A percentile compares a stretch with the other conserved stretches of the same genome.
Conservation (phyloP, 2,888 invertebrate species). For the Xestia rhomboidea region DNA sequence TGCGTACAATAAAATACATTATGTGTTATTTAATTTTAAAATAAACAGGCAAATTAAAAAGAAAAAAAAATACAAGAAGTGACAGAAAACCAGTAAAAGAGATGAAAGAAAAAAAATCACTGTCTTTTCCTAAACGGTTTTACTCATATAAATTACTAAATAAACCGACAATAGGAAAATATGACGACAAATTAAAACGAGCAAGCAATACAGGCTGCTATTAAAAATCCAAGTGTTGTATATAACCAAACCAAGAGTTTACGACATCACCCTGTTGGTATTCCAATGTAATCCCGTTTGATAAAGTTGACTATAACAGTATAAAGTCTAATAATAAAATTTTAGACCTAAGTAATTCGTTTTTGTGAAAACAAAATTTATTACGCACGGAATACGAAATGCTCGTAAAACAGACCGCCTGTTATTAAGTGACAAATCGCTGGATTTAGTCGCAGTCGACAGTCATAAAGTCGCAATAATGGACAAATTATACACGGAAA, state of each 20-base stretch:
- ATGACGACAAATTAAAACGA: conserved; percentile 73
- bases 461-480: conserved; percentile 83
- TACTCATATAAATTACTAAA: no score
- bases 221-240: conserved; percentile 76
- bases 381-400: conserved; percentile 74
- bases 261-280: conserved; percentile 76
- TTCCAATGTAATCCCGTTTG: conserved; percentile 77
- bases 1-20: not conserved
- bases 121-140: not conserved
- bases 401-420: conserved; percentile 83
- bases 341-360: conserved; percentile 82
- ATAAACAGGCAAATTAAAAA: not conserved
- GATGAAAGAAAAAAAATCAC: no score
- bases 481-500: conserved; percentile 82
- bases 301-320: conserved; percentile 77
- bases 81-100: no score
- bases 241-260: conserved; percentile 74
- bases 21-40: not conserved
- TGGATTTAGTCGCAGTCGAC: conserved; percentile 78
- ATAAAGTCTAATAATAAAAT: conserved; percentile 81
- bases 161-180: conserved; percentile 71
- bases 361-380: conserved; percentile 83
- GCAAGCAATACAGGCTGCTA: conserved; percentile 74
- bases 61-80: no score
- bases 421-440: conserved; percentile 87